Conservation (phyloP, 2,797 vertebrate genomes). For the Alca torda region DNA sequence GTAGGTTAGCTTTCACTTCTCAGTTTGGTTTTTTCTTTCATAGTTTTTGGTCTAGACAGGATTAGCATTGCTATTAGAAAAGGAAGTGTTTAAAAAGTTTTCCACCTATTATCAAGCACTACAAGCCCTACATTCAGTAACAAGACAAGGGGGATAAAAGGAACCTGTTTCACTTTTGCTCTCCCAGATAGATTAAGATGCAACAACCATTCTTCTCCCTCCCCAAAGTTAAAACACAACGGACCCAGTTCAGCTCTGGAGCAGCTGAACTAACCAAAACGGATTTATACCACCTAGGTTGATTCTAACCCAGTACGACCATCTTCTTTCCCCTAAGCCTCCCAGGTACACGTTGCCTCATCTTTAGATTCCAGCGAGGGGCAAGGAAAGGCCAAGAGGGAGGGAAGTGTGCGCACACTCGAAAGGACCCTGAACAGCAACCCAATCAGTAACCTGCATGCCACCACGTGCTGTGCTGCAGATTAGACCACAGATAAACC, state of each 20-base stretch:
- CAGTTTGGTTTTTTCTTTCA: slow-evolving; percentile 70
- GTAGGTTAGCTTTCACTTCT: slow-evolving; percentile 61
- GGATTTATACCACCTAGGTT: slow-evolving; percentile 5
- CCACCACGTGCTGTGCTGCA: slow-evolving; percentile 53
- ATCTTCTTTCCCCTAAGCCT: not conserved
- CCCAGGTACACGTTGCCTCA: not conserved
- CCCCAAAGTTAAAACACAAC: slow-evolving; percentile 18
- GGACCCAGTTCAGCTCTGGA: slow-evolving; percentile 26
- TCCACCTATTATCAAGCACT: slow-evolving; percentile 79
- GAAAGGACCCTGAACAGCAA: slow-evolving; percentile 63
- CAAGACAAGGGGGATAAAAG: slow-evolving; percentile 75
- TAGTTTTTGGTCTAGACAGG: slow-evolving; percentile 86
- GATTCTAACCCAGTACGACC: slow-evolving; percentile 13
- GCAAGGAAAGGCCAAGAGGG: slow-evolving; percentile 41
- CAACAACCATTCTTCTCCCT: slow-evolving; percentile 16
- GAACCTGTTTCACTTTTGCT: slow-evolving; percentile 62
- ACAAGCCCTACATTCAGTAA: slow-evolving; percentile 87
- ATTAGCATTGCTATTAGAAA: slow-evolving; percentile 80
- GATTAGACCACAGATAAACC: slow-evolving; percentile 76
- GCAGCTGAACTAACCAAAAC: not conserved
- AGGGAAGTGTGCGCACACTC: slow-evolving; percentile 41
- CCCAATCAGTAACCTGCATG: slow-evolving; percentile 48
- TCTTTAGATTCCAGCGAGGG: slow-evolving; percentile 38
- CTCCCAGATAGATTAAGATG: slow-evolving; percentile 65
- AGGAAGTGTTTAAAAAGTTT: slow-evolving; percentile 75